Percentiles rank a stretch among this genome's conserved stretches.
Evolutionary conservation across 2,888 invertebrate genomes (phyloP).

Genomic region (Cyclophora albipunctata): DNA sequence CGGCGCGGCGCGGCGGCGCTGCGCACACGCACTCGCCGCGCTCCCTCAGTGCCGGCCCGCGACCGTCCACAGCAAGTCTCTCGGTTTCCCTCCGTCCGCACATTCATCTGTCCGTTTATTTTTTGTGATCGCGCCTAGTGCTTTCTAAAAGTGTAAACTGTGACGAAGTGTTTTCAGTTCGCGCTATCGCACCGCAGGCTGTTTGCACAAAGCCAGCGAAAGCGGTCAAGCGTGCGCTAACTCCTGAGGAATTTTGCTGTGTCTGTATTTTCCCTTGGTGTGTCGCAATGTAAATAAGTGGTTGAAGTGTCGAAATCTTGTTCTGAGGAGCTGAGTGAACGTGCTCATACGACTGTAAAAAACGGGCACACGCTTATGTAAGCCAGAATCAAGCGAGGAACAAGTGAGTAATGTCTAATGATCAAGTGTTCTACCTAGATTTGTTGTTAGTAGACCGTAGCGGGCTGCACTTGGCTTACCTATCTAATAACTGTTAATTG

Average conservation of each 20-base stretch:
- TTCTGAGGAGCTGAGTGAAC: slow-evolving; percentile 56
- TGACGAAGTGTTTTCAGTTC: slow-evolving; percentile 19
- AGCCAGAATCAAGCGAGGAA: slow-evolving; percentile 45
- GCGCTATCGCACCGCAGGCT: slow-evolving; percentile 23
- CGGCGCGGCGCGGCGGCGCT: slow-evolving; percentile 21
- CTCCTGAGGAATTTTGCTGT: slow-evolving; percentile 50
- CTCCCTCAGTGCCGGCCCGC: slow-evolving; percentile 29
- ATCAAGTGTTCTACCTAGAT: slow-evolving; percentile 11
- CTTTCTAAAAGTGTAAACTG: slow-evolving; percentile 20
- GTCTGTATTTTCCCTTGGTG: slow-evolving; percentile 60
- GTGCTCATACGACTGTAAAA: slow-evolving; percentile 53
- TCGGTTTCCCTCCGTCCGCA: slow-evolving; percentile 23
- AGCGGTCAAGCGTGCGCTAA: slow-evolving; percentile 55
- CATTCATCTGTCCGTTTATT: slow-evolving; percentile 14
- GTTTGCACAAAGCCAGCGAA: slow-evolving; percentile 56
- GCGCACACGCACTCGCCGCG: slow-evolving; percentile 17
- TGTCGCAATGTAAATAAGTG: slow-evolving; percentile 71
- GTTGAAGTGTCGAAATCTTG: slow-evolving; percentile 66
- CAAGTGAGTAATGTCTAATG: slow-evolving; percentile 49
- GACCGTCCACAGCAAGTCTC: slow-evolving; percentile 7
- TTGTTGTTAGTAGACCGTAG: slow-evolving; percentile 1
- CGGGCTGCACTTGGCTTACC: neutral
- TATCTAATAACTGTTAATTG: slow-evolving; percentile 1
- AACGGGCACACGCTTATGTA: slow-evolving; percentile 67
- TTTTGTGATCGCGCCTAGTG: slow-evolving; percentile 11